These are phyloP conservation scores for Empis livida DNA, from an alignment of 2,888 invertebrate species.

Conservation along the genomic window DNA sequence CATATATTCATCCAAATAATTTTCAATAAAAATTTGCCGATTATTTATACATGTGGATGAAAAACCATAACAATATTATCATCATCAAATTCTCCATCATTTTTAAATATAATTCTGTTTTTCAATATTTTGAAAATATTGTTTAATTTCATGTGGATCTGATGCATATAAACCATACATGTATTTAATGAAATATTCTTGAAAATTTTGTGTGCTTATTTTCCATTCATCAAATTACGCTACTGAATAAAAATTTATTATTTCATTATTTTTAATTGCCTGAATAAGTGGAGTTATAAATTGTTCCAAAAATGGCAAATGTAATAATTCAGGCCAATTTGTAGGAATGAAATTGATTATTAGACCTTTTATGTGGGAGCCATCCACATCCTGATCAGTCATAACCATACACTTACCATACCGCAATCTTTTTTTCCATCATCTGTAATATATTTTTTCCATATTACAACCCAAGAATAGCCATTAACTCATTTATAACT, in stretches of 20 bases:
- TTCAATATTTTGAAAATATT: conserved; percentile 93
- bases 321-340: conserved; percentile 92
- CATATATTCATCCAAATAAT: conserved; percentile 88
- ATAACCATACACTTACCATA: conserved; percentile 98
- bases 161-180: conserved; percentile 99
- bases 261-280: conserved; percentile 74
- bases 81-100: conserved; percentile 79
- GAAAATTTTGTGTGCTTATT: conserved; percentile 71
- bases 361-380: conserved; percentile 90
- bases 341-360: conserved; percentile 98
- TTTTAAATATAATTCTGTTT: conserved; percentile 82
- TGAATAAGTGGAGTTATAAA: conserved; percentile 99
- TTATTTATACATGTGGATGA: conserved; percentile 91
- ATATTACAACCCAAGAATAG: conserved; percentile 92
- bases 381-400: conserved; percentile 99
- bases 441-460: conserved; percentile 78
- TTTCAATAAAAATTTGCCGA: conserved; percentile 93
- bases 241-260: conserved; percentile 82
- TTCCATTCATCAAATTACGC: conserved; percentile 99
- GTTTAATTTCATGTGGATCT: conserved; percentile 94
- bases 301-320: conserved; percentile 87
- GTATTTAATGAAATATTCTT: conserved; percentile 92
- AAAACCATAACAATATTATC: conserved; percentile 91
- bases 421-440: conserved; percentile 78
- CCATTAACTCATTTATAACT: conserved; percentile 92